These are phyloP conservation scores for Meandrusa payeni DNA, from an alignment of 2,888 invertebrate species.

Conservation along the genomic window DNA sequence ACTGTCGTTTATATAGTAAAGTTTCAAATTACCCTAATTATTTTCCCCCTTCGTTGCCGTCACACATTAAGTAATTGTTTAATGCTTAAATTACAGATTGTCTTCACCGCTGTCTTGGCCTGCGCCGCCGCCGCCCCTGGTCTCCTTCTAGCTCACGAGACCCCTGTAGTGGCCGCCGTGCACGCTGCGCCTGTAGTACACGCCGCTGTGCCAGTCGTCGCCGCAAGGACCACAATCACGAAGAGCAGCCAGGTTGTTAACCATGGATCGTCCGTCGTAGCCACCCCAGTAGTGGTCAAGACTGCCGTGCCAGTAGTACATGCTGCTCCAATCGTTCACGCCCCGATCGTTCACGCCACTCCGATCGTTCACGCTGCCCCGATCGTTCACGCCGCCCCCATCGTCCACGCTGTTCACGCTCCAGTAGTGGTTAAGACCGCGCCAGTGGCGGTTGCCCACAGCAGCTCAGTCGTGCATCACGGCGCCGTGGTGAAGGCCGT, in stretches of 20 bases:
- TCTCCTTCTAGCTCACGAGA: conserved; percentile 54
- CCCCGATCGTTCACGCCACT: conserved; percentile 34
- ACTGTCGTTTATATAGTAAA: too few species aligned
- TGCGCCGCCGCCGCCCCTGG: conserved; percentile 73
- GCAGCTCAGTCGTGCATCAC: conserved; percentile 65
- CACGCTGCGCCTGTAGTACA: conserved; percentile 58
- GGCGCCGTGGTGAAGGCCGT: conserved; percentile 59
- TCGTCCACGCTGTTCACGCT: conserved; percentile 41
- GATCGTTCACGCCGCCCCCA: conserved; percentile 41
- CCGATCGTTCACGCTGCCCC: conserved; percentile 43
- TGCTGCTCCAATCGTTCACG: conserved; percentile 37
- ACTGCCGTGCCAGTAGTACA: conserved; percentile 33
- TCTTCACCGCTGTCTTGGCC: conserved; percentile 72
- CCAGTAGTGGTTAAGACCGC: conserved; percentile 65
- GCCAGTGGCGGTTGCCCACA: conserved; percentile 56
- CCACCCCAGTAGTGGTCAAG: conserved; percentile 41
- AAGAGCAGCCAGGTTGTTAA: conserved; percentile 72
- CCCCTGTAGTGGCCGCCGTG: conserved; percentile 59
- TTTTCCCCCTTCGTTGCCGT: too few species aligned
- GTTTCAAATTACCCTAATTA: too few species aligned
- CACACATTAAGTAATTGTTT: too few species aligned
- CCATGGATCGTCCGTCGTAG: conserved; percentile 60
- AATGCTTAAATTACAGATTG: too few species aligned
- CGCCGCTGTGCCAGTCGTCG: conserved; percentile 45
- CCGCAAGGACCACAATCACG: conserved; percentile 66